Evolutionary conservation across 2,113 vertebrate species (phyloP).

Genomic region (Saimiri boliviensis): DNA sequence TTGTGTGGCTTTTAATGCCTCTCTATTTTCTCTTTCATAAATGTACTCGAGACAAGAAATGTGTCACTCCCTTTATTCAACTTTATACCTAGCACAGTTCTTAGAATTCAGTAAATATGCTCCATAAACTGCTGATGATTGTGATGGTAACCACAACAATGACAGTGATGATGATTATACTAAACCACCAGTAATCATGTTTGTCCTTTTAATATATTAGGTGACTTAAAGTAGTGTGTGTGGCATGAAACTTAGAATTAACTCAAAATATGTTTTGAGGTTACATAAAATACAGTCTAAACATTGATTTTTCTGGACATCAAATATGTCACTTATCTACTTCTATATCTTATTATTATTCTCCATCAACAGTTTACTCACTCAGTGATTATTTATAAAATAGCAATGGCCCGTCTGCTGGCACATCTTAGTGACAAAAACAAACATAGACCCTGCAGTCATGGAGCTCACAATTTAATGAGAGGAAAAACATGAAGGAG

Average conservation of each 20-base stretch:
- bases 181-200: neutral
- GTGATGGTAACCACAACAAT: neutral
- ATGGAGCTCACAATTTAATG: neutral
- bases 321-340: neutral
- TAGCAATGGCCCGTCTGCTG: neutral
- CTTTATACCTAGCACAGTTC: neutral
- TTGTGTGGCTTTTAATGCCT: neutral
- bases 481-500: neutral
- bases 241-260: neutral
- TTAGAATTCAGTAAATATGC: constrained; percentile 36
- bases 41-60: neutral
- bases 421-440: neutral
- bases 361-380: neutral
- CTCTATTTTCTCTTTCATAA: neutral
- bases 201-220: neutral
- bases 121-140: neutral
- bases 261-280: neutral
- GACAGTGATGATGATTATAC: neutral
- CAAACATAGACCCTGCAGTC: neutral
- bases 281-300: neutral
- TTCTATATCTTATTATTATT: neutral
- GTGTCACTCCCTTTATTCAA: neutral
- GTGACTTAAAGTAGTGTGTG: neutral
- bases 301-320: neutral
- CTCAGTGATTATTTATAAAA: neutral